These are phyloP conservation scores for Onychomys torridus DNA, from an alignment of 2,797 vertebrate species.

Conservation along the genomic window DNA sequence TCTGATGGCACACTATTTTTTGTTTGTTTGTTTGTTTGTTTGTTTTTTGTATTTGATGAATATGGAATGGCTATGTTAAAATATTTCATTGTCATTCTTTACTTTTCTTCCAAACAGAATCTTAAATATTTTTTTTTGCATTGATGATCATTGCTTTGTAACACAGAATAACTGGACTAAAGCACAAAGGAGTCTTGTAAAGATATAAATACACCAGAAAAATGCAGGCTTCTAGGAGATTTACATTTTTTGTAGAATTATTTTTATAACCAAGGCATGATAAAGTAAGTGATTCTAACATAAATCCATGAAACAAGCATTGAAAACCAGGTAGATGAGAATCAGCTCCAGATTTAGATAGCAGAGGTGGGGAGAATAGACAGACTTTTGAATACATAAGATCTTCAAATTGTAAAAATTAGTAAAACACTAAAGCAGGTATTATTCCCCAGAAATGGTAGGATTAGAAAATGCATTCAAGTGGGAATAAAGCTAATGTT, in stretches of 20 bases:
- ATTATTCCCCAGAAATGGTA: not conserved
- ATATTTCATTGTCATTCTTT: not conserved
- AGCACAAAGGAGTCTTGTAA: not conserved
- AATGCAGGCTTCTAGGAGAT: not conserved
- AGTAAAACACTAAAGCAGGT: not conserved
- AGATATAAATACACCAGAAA: not conserved
- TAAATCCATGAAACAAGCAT: not conserved
- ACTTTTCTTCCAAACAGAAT: not conserved
- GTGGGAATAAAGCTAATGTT: not conserved
- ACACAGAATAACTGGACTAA: not conserved
- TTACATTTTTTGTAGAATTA: not conserved
- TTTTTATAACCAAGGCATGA: not conserved
- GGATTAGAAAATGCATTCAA: not conserved
- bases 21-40: not conserved
- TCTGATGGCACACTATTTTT: fast-evolving
- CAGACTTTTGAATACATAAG: not conserved
- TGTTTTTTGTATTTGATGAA: not conserved
- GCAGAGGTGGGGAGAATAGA: not conserved
- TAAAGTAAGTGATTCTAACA: not conserved
- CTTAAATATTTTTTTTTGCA: not conserved
- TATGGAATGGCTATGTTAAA: not conserved
- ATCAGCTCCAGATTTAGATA: not conserved
- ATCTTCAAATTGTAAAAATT: not conserved
- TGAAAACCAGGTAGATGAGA: not conserved
- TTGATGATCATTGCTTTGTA: not conserved